Conservation (phyloP, 2,113 vertebrate genomes). For the Gymnogyps californianus region DNA sequence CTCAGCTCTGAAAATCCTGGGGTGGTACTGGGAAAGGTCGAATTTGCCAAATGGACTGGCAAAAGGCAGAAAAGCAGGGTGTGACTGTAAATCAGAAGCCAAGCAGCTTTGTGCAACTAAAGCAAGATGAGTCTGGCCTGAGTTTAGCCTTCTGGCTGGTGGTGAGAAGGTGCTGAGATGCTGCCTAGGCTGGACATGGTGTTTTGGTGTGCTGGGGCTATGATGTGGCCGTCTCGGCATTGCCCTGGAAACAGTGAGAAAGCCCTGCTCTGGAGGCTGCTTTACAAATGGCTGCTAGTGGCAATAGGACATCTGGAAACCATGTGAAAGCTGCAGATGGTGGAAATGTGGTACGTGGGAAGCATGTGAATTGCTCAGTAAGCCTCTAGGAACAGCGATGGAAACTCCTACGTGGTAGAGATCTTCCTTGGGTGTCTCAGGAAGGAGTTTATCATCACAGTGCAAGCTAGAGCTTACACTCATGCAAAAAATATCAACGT, state of each 20-base stretch:
- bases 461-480: not conserved
- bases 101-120: not conserved
- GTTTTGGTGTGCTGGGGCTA: not conserved
- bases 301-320: constrained; percentile 23
- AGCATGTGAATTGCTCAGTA: constrained; percentile 40
- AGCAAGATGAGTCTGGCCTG: not conserved
- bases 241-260: not conserved
- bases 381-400: constrained; percentile 2
- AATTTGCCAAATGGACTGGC: not conserved
- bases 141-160: not conserved
- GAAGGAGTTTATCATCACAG: not conserved
- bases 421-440: not conserved
- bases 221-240: not conserved
- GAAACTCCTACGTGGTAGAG: constrained; percentile 21
- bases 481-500: not conserved
- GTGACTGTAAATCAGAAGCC: not conserved
- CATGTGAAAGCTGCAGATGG: constrained; percentile 16
- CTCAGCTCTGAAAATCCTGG: not conserved
- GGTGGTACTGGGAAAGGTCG: not conserved
- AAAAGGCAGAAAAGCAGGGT: not conserved
- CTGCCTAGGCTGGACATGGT: not conserved
- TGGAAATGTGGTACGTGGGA: constrained; percentile 34
- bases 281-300: not conserved
- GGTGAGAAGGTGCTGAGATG: not conserved
- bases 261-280: not conserved